Conservation (phyloP, 1,140 invertebrate species). For the Grapholita molesta region DNA sequence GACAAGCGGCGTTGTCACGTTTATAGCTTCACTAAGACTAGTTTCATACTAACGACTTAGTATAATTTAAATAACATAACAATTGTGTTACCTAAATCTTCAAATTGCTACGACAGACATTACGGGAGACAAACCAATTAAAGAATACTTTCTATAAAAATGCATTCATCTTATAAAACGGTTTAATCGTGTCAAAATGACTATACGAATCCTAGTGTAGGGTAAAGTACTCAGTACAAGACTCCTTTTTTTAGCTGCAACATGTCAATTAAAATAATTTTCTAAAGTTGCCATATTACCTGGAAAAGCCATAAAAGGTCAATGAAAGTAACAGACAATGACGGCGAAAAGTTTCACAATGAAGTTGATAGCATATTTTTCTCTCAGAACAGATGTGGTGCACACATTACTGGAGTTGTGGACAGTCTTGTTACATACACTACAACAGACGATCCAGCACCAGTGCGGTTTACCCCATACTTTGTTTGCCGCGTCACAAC, state of each 20-base stretch:
- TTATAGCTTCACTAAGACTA: not conserved
- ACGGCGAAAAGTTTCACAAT: too few relatives aligned
- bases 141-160: not conserved
- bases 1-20: not conserved
- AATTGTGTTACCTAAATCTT: not conserved
- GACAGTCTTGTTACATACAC: too few relatives aligned
- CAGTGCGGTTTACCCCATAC: not conserved
- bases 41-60: not conserved
- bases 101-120: not conserved
- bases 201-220: slow-evolving; percentile 7
- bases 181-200: slow-evolving; percentile 58
- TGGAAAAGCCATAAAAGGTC: not conserved
- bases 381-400: too few relatives aligned
- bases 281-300: not conserved
- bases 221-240: not conserved
- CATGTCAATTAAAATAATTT: not conserved
- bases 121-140: not conserved
- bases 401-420: too few relatives aligned
- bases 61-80: not conserved
- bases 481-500: slow-evolving; percentile 52
- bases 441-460: not conserved
- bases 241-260: too few relatives aligned
- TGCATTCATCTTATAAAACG: slow-evolving; percentile 48
- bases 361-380: too few relatives aligned
- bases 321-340: too few relatives aligned